Evolutionary conservation across 2,888 invertebrate genomes (phyloP).

Genomic region (Germaria angustata): DNA sequence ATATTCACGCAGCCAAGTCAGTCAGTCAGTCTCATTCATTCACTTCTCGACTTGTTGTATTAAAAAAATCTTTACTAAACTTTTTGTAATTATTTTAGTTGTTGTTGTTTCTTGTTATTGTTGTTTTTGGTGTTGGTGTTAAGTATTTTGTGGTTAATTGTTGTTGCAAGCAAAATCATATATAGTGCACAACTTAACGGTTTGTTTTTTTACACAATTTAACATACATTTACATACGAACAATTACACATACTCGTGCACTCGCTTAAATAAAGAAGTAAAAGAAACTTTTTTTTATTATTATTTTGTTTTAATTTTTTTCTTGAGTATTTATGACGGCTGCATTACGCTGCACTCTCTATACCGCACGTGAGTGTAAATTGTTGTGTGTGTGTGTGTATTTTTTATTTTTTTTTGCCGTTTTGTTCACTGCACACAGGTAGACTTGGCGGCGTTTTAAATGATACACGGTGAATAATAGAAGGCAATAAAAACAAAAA

Average conservation of each 20-base stretch:
- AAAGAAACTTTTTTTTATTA: too few relatives aligned
- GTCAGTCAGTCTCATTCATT: constrained; percentile 23
- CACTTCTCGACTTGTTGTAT: constrained; percentile 1
- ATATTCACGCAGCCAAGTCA: constrained; percentile 3
- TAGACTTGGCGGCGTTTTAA: constrained; percentile 54
- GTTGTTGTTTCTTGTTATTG: neutral
- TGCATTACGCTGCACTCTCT: constrained; percentile 47
- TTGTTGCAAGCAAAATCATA: constrained; percentile 51
- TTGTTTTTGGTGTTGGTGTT: constrained; percentile 31
- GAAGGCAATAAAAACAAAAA: constrained; percentile 3
- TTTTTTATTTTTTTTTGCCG: neutral
- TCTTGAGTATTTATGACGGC: constrained; percentile 21
- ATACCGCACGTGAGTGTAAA: constrained; percentile 56
- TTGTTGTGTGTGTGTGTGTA: neutral
- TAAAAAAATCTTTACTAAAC: constrained; percentile 22
- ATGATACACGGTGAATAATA: neutral
- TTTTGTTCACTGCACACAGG: neutral
- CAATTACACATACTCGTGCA: neutral
- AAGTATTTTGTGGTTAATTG: constrained; percentile 38
- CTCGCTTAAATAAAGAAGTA: neutral
- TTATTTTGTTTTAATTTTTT: neutral
- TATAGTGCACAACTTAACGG: constrained; percentile 60
- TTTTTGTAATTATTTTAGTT: constrained; percentile 27
- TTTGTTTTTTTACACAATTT: constrained; percentile 34
- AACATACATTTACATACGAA: constrained; percentile 3